Percentiles rank a stretch among this genome's conserved stretches.
These are phyloP conservation scores for Dicentrarchus labrax DNA, from an alignment of 2,113 vertebrate species.

Conservation along the genomic window DNA sequence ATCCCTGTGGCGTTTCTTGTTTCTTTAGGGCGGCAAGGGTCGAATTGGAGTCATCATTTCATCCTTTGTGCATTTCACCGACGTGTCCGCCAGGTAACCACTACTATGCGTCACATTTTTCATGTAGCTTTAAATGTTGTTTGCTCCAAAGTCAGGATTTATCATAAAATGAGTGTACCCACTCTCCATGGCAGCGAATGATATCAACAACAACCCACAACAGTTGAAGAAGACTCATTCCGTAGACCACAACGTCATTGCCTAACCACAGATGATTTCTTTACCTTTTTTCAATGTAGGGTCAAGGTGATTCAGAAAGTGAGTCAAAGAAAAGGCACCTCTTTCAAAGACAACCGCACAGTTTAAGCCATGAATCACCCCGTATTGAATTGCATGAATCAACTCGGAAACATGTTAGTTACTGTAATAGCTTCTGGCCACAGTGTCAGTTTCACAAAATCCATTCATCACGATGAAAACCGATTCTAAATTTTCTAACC, in stretches of 20 bases:
- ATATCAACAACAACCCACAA: conserved; percentile 43
- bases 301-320: conserved; percentile 67
- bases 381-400: conserved; percentile 73
- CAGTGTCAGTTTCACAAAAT: conserved; percentile 57
- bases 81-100: conserved; percentile 93
- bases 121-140: not conserved
- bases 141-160: conserved; percentile 9
- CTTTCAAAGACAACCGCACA: conserved; percentile 45
- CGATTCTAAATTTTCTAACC: conserved; percentile 3
- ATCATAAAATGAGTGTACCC: not conserved
- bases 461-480: conserved; percentile 40
- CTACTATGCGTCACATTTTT: not conserved
- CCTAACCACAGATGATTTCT: conserved; percentile 34
- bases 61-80: conserved; percentile 96
- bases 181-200: conserved; percentile 13
- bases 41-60: conserved; percentile 95
- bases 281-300: conserved; percentile 32
- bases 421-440: conserved; percentile 56
- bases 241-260: conserved; percentile 31
- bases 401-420: conserved; percentile 51
- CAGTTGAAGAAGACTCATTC: conserved; percentile 22
- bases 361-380: conserved; percentile 68
- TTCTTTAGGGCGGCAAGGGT: conserved; percentile 92
- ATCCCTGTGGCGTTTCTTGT: conserved; percentile 18
- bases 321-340: conserved; percentile 56